These are phyloP conservation scores for Lepas anatifera DNA, from an alignment of 2,888 invertebrate species.

Conservation along the genomic window DNA sequence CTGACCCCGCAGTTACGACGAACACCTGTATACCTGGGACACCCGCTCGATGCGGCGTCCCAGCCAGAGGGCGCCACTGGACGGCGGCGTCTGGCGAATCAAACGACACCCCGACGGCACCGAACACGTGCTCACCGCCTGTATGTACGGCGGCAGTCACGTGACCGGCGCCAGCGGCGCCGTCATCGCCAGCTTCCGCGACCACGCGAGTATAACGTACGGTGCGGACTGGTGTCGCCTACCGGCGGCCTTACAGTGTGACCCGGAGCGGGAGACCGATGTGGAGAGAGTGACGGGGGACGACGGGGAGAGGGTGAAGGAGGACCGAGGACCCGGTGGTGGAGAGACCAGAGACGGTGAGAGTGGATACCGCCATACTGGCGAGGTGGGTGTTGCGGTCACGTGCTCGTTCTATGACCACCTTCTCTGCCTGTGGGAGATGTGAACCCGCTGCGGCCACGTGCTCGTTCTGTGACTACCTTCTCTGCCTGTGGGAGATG, in stretches of 20 bases:
- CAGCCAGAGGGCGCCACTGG: slow-evolving; percentile 45
- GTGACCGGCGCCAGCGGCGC: slow-evolving; percentile 34
- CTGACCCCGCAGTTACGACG: slow-evolving; percentile 69
- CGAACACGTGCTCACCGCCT: slow-evolving; percentile 56
- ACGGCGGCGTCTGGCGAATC: slow-evolving; percentile 78
- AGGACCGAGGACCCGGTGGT: slow-evolving; percentile 63
- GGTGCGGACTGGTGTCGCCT: slow-evolving; percentile 70
- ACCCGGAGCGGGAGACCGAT: background rate
- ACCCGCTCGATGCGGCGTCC: slow-evolving; percentile 52
- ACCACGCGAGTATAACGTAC: slow-evolving; percentile 69
- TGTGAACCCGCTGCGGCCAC: background rate
- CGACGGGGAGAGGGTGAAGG: background rate
- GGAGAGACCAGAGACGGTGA: background rate
- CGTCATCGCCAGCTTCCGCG: slow-evolving; percentile 47
- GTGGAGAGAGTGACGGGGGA: background rate
- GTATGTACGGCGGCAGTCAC: slow-evolving; percentile 79
- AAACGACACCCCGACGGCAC: slow-evolving; percentile 52
- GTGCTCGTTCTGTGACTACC: too few relatives aligned
- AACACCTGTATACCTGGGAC: slow-evolving; percentile 71
- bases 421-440: slow-evolving; percentile 21
- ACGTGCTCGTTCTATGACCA: slow-evolving; percentile 25
- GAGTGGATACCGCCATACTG: background rate
- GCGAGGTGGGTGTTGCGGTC: slow-evolving; percentile 13
- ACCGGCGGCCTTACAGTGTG: too few relatives aligned
- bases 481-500: too few relatives aligned